A percentile compares a stretch with the other conserved stretches of the same genome.
Conservation (phyloP, 1,140 invertebrate genomes). For the Lordiphosa collinella region DNA sequence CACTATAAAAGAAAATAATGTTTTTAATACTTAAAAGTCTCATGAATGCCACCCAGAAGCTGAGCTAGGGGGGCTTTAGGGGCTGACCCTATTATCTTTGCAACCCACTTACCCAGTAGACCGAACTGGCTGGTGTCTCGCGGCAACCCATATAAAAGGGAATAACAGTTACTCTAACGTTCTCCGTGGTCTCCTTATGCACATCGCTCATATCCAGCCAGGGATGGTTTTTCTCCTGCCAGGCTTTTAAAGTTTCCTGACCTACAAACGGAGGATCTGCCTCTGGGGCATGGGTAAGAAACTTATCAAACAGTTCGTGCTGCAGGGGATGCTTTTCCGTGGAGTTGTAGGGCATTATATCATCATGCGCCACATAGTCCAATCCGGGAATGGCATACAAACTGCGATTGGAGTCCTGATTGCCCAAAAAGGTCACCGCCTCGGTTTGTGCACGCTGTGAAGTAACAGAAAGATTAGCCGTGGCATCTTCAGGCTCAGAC, state of each 20-base stretch:
- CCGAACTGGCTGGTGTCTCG: slow-evolving; percentile 91
- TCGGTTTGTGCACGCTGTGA: slow-evolving; percentile 95
- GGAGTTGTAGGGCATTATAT: slow-evolving; percentile 92
- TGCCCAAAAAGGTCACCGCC: slow-evolving; percentile 97
- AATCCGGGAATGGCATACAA: slow-evolving; percentile 96
- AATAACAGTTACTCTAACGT: slow-evolving; percentile 96
- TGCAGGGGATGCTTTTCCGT: slow-evolving; percentile 89
- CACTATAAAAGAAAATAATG: no score
- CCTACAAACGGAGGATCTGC: slow-evolving; percentile 91
- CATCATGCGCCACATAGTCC: slow-evolving; percentile 98
- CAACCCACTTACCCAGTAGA: slow-evolving; percentile 90
- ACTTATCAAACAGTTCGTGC: slow-evolving; percentile 98
- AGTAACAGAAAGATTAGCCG: slow-evolving; percentile 18
- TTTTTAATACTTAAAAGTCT: no score
- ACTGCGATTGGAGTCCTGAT: slow-evolving; percentile 95
- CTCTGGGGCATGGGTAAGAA: slow-evolving; percentile 88
- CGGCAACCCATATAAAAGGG: slow-evolving; percentile 93
- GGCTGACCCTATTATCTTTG: no score
- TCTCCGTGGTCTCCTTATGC: slow-evolving; percentile 98
- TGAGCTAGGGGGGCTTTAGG: no score
- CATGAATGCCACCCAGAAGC: no score
- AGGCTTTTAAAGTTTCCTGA: slow-evolving; percentile 93
- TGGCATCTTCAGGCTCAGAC: slow-evolving; percentile 75
- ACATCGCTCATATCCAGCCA: slow-evolving; percentile 98
- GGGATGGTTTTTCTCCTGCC: slow-evolving; percentile 98